These are phyloP conservation scores for Suillia variegata DNA, from an alignment of 2,888 invertebrate genomes.

Conservation along the genomic window DNA sequence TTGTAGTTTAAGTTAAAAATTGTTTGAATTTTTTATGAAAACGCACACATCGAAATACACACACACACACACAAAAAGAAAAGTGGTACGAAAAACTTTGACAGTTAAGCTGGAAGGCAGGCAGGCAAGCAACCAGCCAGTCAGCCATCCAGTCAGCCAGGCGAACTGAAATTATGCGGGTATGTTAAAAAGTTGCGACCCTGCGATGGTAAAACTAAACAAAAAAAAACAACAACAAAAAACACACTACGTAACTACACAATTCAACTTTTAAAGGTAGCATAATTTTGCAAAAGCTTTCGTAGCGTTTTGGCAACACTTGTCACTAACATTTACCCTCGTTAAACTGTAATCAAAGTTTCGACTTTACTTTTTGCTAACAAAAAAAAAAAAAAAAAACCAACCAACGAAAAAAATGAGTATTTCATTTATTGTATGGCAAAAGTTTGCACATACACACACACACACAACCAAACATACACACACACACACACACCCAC, in stretches of 20 bases:
- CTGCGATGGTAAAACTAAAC: too few relatives aligned
- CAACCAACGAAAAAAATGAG: too few relatives aligned
- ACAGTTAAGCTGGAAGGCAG: neutral
- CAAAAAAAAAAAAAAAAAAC: too few relatives aligned
- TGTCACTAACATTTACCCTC: conserved; percentile 47
- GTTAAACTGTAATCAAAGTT: conserved; percentile 45
- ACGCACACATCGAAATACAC: too few relatives aligned
- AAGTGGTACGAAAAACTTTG: neutral
- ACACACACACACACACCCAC: too few relatives aligned
- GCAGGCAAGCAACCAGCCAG: neutral
- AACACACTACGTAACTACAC: neutral
- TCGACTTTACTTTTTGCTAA: too few relatives aligned
- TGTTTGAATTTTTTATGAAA: conserved; percentile 33
- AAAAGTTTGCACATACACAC: too few relatives aligned
- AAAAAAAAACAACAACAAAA: neutral
- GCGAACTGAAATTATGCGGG: neutral
- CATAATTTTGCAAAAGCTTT: conserved; percentile 45
- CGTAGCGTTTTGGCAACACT: conserved; percentile 50
- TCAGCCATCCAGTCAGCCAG: too few relatives aligned
- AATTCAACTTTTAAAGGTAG: neutral
- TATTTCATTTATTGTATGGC: too few relatives aligned
- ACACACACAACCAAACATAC: too few relatives aligned
- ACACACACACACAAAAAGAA: too few relatives aligned
- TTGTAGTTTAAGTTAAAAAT: conserved; percentile 32
- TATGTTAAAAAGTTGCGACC: conserved; percentile 1